phyloP scores from a whole-genome alignment of 1,140 invertebrate genomes.

The Megalonaias nervosa region DNA sequence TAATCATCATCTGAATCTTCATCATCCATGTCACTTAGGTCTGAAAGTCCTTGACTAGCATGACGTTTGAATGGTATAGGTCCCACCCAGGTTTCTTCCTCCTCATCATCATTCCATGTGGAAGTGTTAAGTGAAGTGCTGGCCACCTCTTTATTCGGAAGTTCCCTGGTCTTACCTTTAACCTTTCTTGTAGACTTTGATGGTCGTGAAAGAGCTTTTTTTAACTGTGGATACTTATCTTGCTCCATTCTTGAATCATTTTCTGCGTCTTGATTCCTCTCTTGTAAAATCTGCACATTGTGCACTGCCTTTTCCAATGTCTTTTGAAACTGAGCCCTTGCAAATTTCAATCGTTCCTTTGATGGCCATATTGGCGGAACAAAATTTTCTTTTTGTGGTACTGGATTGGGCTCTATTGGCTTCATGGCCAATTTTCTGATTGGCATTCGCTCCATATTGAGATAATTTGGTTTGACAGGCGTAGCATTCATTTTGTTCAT shows the following conservation, averaged over 20 bases:
- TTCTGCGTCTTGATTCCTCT: not conserved
- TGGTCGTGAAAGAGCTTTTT: constrained; percentile 20
- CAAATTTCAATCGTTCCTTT: constrained; percentile 32
- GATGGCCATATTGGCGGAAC: constrained; percentile 16
- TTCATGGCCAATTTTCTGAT: constrained; percentile 30
- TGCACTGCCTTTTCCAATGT: constrained; percentile 26
- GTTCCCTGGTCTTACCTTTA: too few relatives aligned
- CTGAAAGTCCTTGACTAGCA: constrained; percentile 8
- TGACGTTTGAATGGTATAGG: constrained; percentile 19
- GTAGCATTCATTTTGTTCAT: constrained; percentile 34
- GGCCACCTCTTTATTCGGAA: too few relatives aligned
- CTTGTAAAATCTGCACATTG: constrained; percentile 4
- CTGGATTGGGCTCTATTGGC: not conserved
- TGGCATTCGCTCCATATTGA: constrained; percentile 26
- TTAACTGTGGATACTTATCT: constrained; percentile 34
- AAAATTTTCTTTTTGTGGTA: constrained; percentile 19
- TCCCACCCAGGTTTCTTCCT: constrained; percentile 6
- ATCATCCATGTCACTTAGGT: not conserved
- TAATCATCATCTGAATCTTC: constrained; percentile 9
- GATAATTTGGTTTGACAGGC: constrained; percentile 24
- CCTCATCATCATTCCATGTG: constrained; percentile 3
- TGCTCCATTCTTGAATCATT: constrained; percentile 2
- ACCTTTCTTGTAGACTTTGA: too few relatives aligned
- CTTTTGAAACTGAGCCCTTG: constrained; percentile 19
- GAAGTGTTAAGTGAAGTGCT: too few relatives aligned